Conservation (phyloP, 2,888 invertebrate species). For the Lacanobia wlatinum region DNA sequence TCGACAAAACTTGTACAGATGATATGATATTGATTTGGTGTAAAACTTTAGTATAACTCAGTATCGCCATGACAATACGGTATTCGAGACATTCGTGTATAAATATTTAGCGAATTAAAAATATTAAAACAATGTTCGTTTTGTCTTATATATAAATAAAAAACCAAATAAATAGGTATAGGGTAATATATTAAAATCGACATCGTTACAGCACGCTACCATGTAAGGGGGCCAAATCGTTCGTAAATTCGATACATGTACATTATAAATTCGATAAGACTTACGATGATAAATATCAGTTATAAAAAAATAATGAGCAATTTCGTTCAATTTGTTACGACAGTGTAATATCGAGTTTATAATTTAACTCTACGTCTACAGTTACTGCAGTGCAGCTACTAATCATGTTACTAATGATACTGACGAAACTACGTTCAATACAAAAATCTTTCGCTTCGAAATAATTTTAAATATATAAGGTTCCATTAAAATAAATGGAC, state of each 20-base stretch:
- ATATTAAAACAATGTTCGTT: neutral
- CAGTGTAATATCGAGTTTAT: slow-evolving; percentile 23
- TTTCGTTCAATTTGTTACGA: slow-evolving; percentile 40
- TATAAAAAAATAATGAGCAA: slow-evolving; percentile 51
- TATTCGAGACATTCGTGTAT: neutral
- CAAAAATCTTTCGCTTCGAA: slow-evolving; percentile 29
- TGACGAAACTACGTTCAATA: slow-evolving; percentile 15
- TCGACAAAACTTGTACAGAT: neutral
- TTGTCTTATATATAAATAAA: neutral
- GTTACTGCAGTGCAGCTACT: slow-evolving; percentile 24
- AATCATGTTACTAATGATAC: slow-evolving; percentile 17
- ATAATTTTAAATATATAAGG: neutral
- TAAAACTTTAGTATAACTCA: slow-evolving; percentile 3
- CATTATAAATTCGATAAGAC: slow-evolving; percentile 61
- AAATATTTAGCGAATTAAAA: slow-evolving; percentile 4
- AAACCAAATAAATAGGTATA: neutral
- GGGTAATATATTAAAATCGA: slow-evolving; percentile 13
- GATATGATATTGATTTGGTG: neutral
- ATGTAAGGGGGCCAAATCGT: slow-evolving; percentile 15
- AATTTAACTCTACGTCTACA: slow-evolving; percentile 33
- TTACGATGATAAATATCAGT: slow-evolving; percentile 45
- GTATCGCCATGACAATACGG: neutral
- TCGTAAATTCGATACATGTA: slow-evolving; percentile 51
- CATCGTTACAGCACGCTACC: slow-evolving; percentile 24
- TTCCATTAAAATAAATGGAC: no score